Evolutionary conservation across 2,113 vertebrate genomes (phyloP).

Genomic region (Thamnophis sirtalis): DNA sequence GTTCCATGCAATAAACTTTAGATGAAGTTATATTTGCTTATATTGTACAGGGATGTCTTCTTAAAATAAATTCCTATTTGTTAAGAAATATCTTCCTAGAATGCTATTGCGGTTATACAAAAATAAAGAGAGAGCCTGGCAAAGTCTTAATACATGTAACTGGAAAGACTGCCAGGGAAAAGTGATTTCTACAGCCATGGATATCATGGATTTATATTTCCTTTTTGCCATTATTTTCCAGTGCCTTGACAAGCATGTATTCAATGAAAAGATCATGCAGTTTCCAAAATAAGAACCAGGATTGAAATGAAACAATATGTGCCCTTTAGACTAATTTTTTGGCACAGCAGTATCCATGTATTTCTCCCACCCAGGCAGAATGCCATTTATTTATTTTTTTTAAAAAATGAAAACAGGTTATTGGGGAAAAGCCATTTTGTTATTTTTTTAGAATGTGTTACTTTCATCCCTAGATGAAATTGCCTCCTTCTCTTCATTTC

Average conservation of each 20-base stretch:
- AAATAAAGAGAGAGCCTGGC: background rate
- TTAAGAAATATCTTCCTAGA: background rate
- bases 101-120: background rate
- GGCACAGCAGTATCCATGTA: background rate
- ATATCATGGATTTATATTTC: constrained; percentile 3
- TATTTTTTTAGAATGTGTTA: background rate
- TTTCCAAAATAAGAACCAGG: constrained; percentile 1
- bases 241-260: background rate
- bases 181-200: background rate
- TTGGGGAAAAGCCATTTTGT: background rate
- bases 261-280: background rate
- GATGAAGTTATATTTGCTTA: background rate
- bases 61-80: background rate
- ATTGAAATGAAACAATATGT: constrained; percentile 16
- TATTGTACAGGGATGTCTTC: background rate
- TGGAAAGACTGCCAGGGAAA: constrained; percentile 6
- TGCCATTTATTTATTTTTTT: background rate
- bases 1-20: background rate
- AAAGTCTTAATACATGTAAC: background rate
- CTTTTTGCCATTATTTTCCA: constrained; percentile 6
- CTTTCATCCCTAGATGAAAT: background rate
- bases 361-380: background rate
- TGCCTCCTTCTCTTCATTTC: background rate
- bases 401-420: background rate
- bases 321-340: constrained; percentile 1